These are phyloP conservation scores for Corbicula japonica DNA, from an alignment of 2,888 invertebrate genomes.

Conservation along the genomic window DNA sequence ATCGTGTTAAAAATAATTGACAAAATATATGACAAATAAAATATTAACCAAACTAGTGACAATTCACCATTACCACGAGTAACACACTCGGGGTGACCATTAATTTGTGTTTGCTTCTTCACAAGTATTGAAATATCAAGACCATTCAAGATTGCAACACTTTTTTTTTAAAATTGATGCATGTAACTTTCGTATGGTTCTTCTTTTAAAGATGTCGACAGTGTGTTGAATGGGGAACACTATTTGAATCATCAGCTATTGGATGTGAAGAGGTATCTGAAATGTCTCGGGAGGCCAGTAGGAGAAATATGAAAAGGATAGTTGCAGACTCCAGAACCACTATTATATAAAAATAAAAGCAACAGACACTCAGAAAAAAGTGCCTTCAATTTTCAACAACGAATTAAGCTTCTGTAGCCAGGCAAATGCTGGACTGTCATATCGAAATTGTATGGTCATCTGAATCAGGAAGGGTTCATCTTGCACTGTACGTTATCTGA, in stretches of 20 bases:
- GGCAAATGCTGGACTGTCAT: constrained; percentile 1
- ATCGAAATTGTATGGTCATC: neutral
- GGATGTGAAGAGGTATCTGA: constrained; percentile 22
- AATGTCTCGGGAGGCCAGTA: constrained; percentile 23
- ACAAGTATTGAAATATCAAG: neutral
- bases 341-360: too few relatives aligned
- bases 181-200: neutral
- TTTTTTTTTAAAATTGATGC: neutral
- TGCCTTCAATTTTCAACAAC: neutral
- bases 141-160: neutral
- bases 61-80: too few relatives aligned
- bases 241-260: constrained; percentile 15
- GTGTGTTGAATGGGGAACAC: constrained; percentile 34
- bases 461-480: neutral
- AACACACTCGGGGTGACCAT: neutral
- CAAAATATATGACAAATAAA: too few relatives aligned
- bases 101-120: neutral
- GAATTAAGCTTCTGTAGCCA: neutral
- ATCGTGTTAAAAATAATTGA: too few relatives aligned
- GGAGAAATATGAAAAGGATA: too few relatives aligned
- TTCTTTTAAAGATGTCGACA: constrained; percentile 38
- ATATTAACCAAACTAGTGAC: too few relatives aligned
- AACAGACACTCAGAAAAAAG: neutral
- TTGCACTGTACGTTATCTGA: too few relatives aligned
- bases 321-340: too few relatives aligned